These are phyloP conservation scores for Eupeodes luniger DNA, from an alignment of 2,888 invertebrate genomes.

Conservation along the genomic window DNA sequence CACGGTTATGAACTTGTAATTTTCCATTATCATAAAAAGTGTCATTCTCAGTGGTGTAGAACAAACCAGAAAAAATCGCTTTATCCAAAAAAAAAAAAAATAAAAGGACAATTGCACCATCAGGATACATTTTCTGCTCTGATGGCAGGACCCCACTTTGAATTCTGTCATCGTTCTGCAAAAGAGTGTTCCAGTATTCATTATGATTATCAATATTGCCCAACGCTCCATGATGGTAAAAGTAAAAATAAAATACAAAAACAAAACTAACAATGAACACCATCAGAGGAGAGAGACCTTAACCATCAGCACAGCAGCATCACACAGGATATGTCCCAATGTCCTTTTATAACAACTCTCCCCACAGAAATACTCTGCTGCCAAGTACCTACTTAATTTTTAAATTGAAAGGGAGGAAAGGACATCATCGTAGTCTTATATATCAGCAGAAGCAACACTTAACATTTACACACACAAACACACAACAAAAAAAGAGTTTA, in stretches of 20 bases:
- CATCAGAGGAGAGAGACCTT: constrained; percentile 9
- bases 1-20: constrained; percentile 75
- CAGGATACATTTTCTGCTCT: constrained; percentile 14
- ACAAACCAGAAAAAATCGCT: constrained; percentile 74
- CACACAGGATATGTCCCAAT: constrained; percentile 28
- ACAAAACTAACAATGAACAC: constrained; percentile 1
- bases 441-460: constrained; percentile 27
- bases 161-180: constrained; percentile 1
- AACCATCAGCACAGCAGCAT: neutral
- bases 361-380: constrained; percentile 25
- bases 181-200: constrained; percentile 70
- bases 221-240: constrained; percentile 58
- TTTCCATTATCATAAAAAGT: constrained; percentile 75
- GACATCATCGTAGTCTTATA: constrained; percentile 23
- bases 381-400: constrained; percentile 57
- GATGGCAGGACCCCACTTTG: neutral
- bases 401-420: constrained; percentile 37
- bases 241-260: constrained; percentile 37
- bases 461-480: neutral
- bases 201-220: constrained; percentile 75
- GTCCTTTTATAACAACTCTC: constrained; percentile 8
- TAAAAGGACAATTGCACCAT: constrained; percentile 53
- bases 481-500: constrained; percentile 1
- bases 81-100: constrained; percentile 38
- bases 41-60: constrained; percentile 64